A percentile compares a stretch with the other conserved stretches of the same genome.
These are phyloP conservation scores for Taeniopygia guttata DNA, from an alignment of 2,797 vertebrate species.

Conservation along the genomic window DNA sequence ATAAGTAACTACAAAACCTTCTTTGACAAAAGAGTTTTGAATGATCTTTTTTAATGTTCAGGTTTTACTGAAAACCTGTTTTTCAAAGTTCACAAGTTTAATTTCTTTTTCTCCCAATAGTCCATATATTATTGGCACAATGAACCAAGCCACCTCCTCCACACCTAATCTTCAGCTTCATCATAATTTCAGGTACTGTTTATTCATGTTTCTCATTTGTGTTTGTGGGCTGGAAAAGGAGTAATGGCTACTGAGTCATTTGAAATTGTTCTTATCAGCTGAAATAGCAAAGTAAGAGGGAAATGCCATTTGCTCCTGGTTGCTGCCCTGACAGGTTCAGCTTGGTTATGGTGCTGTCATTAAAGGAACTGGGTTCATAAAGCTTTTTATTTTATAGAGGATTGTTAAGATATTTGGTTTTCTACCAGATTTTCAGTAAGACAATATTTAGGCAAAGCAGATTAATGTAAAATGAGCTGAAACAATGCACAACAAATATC, in stretches of 20 bases:
- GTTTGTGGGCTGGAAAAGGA: neutral
- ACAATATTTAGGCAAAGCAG: neutral
- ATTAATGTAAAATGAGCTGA: neutral
- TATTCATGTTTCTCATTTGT: neutral
- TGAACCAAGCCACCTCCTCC: constrained; percentile 98
- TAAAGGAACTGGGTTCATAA: neutral
- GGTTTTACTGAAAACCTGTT: neutral
- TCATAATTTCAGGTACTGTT: constrained; percentile 93
- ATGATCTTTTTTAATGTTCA: neutral
- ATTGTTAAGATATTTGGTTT: neutral
- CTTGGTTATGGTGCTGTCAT: neutral
- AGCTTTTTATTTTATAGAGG: neutral
- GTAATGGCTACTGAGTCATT: constrained; percentile 3
- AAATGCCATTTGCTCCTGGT: neutral
- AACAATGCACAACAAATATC: neutral
- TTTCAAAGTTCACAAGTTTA: neutral
- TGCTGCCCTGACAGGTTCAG: neutral
- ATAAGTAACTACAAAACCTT: neutral
- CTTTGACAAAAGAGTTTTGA: neutral
- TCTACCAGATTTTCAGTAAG: neutral
- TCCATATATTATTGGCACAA: constrained; percentile 96
- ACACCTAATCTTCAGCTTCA: constrained; percentile 96
- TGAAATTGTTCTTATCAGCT: constrained; percentile 5
- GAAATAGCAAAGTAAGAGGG: neutral
- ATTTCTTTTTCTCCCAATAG: constrained; percentile 60